Evolutionary conservation across 2,113 vertebrate species (phyloP), one percentile per base, ranked within the genome.

Genomic region (Puffinus mauretanicus): DNA sequence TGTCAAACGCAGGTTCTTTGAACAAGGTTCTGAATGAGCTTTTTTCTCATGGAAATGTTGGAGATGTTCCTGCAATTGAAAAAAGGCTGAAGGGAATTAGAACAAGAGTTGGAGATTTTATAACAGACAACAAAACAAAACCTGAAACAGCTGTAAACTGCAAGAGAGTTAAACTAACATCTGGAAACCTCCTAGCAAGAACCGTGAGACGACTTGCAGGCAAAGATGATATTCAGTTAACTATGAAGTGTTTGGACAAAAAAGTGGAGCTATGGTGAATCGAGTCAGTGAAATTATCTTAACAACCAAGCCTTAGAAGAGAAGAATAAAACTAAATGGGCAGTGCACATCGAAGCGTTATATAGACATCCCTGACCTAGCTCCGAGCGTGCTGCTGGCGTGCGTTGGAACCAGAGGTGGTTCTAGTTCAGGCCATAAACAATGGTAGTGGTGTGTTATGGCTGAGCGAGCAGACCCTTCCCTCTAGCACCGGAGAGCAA

Each of bases 301-400:
- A 62, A 26, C 16, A 67, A 12, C 20, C 13, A n/a, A 76, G 40
- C 61, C 49, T 36, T 80, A 18, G n/a, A 47, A 61, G 61, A 61
- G 54, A n/a, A 49, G 25, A 7, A 13, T 40, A 8, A 32, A 49
- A 38, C 44, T 5, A 32, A 55, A 19, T 6, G 46, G 60, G 21
- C 40, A 25, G 5, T 4, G 21, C 7, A 13, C 2, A 2, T 25
- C 11, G 34, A 65, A 47, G n/a, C 11, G 4, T 13, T 11, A 5
- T 5, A 8, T 2, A 21, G 34, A 40, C 20, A 15, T 16, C 80
- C 38, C 60, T 32, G 8, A 6, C 15, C 7, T 16, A 27, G 46
- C 10, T 54, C 25, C 9, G 17, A 34, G 38, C 24, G 70, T 52
- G 85, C 60, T 66, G 29, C 38, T 36, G 9, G 34, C 5, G 1